Conservation (phyloP, 2,797 vertebrate genomes). For the Numenius phaeopus region DNA sequence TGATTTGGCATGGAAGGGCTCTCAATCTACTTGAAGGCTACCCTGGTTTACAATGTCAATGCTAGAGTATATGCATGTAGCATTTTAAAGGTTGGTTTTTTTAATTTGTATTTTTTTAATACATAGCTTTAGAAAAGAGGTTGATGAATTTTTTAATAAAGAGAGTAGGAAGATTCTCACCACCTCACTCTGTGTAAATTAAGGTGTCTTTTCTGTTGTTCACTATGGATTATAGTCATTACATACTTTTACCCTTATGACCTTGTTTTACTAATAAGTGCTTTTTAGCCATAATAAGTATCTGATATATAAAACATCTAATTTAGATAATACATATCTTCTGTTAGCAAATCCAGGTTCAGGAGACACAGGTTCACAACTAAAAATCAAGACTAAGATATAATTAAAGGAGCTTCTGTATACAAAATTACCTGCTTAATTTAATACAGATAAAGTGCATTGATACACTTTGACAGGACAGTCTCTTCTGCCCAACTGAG, state of each 20-base stretch:
- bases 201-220: conserved; percentile 5
- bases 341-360: background rate
- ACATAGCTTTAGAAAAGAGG: background rate
- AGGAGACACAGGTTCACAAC: background rate
- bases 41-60: background rate
- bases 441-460: background rate
- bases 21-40: background rate
- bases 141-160: background rate
- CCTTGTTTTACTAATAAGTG: conserved; percentile 20
- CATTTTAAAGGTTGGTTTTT: background rate
- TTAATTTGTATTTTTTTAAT: background rate
- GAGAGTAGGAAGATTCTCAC: background rate
- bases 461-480: background rate
- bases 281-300: background rate
- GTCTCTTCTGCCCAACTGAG: background rate
- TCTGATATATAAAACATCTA: background rate
- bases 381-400: background rate
- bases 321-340: background rate
- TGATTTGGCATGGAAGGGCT: background rate
- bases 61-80: background rate
- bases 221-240: background rate
- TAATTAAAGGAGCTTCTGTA: background rate
- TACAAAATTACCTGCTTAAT: background rate
- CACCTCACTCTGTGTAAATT: background rate
- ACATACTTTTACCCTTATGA: background rate